phyloP scores from a whole-genome alignment of 2,888 invertebrate species.

The Drosophila acutilabella region DNA sequence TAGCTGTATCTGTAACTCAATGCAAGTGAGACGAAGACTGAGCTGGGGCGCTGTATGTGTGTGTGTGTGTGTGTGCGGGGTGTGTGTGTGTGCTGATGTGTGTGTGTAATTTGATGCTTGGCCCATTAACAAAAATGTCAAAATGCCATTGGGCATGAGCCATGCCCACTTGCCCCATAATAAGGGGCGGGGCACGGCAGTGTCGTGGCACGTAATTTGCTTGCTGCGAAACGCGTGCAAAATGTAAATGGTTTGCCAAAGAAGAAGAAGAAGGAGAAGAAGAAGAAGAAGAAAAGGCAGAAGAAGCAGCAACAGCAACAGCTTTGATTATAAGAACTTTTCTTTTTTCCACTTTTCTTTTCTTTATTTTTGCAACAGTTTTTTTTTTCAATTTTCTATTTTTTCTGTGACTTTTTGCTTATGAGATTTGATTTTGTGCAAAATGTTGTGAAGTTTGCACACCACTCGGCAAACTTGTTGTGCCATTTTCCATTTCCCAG shows the following conservation, averaged over 20 bases:
- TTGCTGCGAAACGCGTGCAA: constrained; percentile 66
- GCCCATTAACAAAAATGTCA: constrained; percentile 79
- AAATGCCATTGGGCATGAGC: constrained; percentile 73
- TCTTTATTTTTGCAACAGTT: not conserved
- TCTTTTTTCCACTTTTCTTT: constrained; percentile 8
- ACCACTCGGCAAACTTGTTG: constrained; percentile 1
- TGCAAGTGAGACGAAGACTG: not conserved
- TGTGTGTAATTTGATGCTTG: constrained; percentile 76
- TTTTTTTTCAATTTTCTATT: not conserved
- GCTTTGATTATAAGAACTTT: constrained; percentile 57
- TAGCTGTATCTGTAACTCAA: constrained; percentile 15
- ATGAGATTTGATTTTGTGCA: constrained; percentile 59
- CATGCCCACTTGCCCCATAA: constrained; percentile 10
- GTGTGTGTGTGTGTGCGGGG: constrained; percentile 27
- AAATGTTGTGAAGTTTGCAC: constrained; percentile 26
- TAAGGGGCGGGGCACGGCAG: constrained; percentile 14
- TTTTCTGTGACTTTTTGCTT: constrained; percentile 12
- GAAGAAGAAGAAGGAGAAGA: not conserved
- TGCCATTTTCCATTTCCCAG: constrained; percentile 11
- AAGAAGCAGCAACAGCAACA: not conserved
- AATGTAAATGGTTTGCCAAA: constrained; percentile 17
- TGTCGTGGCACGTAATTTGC: constrained; percentile 72
- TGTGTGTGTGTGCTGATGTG: constrained; percentile 42
- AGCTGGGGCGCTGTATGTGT: not conserved
- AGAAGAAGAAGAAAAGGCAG: not conserved